Percentiles rank a stretch among this genome's conserved stretches.
phyloP scores from a whole-genome alignment of 2,113 vertebrate species.

The Astatoreochromis straeleni region DNA sequence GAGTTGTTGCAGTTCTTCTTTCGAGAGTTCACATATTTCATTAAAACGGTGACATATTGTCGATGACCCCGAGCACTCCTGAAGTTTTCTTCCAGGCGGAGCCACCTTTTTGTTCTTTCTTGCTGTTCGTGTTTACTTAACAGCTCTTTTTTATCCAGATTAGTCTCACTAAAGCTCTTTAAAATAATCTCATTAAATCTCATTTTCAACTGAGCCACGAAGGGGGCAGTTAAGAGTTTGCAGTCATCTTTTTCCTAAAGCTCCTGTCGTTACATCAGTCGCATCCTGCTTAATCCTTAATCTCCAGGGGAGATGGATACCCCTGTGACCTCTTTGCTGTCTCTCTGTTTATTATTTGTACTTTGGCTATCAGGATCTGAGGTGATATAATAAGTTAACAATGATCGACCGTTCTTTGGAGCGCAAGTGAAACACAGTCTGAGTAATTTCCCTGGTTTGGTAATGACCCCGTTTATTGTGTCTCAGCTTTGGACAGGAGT shows the following conservation, averaged over 20 bases:
- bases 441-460: conserved; percentile 38
- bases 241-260: conserved; percentile 28
- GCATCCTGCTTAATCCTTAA: conserved; percentile 35
- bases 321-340: conserved; percentile 10
- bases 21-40: neutral
- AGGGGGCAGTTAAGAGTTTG: conserved; percentile 11
- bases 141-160: conserved; percentile 39
- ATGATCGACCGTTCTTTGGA: conserved; percentile 7
- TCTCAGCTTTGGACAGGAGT: conserved; percentile 32
- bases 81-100: neutral
- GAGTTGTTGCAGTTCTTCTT: neutral
- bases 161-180: conserved; percentile 50
- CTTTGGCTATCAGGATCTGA: conserved; percentile 15
- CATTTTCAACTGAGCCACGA: conserved; percentile 1
- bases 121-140: conserved; percentile 37
- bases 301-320: conserved; percentile 15
- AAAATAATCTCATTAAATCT: conserved; percentile 50
- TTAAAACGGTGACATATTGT: neutral
- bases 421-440: conserved; percentile 3
- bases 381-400: conserved; percentile 10
- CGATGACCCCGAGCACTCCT: neutral
- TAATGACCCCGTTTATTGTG: conserved; percentile 40
- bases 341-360: conserved; percentile 34
- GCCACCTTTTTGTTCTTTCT: conserved; percentile 12
- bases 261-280: conserved; percentile 35